phyloP scores from a whole-genome alignment of 2,113 vertebrate species.

The Lophotis ruficrista region DNA sequence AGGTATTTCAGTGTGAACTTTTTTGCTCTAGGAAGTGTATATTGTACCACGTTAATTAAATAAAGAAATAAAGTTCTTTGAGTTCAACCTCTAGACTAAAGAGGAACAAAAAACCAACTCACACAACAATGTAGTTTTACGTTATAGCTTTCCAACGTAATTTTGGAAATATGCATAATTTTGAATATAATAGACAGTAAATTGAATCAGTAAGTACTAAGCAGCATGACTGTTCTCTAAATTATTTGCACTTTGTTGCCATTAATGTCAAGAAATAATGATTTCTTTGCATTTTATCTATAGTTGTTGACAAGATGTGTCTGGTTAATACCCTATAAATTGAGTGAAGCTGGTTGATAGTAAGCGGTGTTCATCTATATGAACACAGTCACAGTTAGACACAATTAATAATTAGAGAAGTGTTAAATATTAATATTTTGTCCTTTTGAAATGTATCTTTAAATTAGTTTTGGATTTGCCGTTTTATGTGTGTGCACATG shows the following conservation, averaged over 20 bases:
- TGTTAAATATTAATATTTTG: background rate
- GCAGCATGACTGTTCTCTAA: background rate
- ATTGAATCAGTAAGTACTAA: background rate
- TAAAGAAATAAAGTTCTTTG: background rate
- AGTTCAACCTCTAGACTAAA: background rate
- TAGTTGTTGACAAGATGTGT: background rate
- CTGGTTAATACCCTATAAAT: background rate
- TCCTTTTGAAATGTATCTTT: background rate
- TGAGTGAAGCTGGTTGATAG: fast-evolving
- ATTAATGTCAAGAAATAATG: background rate
- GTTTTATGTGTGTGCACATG: fast-evolving
- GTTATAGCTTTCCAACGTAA: background rate
- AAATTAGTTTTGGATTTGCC: background rate
- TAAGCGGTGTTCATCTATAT: background rate
- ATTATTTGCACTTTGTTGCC: background rate
- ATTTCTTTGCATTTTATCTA: background rate
- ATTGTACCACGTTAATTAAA: background rate
- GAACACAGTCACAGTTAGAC: background rate
- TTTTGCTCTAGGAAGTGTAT: background rate
- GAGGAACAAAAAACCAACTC: fast-evolving
- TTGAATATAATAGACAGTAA: background rate
- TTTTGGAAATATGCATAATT: background rate
- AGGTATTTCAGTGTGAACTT: background rate
- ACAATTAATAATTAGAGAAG: background rate
- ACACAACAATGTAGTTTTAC: background rate